Conservation (phyloP, 2,888 invertebrate species). For the Eugnorisma glareosa region DNA sequence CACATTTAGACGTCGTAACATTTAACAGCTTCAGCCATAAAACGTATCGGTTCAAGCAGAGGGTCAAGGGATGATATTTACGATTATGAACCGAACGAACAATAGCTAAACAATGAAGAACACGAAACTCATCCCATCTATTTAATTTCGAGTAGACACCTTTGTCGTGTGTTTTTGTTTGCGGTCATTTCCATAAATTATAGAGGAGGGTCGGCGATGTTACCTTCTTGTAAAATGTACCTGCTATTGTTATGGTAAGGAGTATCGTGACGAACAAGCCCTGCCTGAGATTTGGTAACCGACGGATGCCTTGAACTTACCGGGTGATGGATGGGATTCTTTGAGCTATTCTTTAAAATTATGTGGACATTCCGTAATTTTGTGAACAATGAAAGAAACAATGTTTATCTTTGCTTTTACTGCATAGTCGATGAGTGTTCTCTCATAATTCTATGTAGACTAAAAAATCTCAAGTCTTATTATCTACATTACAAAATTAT, state of each 20-base stretch:
- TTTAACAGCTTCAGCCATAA: slow-evolving; percentile 68
- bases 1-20: slow-evolving; percentile 58
- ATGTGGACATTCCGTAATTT: slow-evolving; percentile 17
- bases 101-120: slow-evolving; percentile 85
- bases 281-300: slow-evolving; percentile 83
- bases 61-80: slow-evolving; percentile 84
- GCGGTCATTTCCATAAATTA: slow-evolving; percentile 90
- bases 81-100: slow-evolving; percentile 80
- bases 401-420: slow-evolving; percentile 5
- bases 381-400: no score
- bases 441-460: not conserved
- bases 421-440: not conserved
- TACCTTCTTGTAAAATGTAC: slow-evolving; percentile 78
- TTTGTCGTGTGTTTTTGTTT: slow-evolving; percentile 89
- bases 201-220: slow-evolving; percentile 79
- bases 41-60: slow-evolving; percentile 64
- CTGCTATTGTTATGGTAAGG: slow-evolving; percentile 89
- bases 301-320: slow-evolving; percentile 60
- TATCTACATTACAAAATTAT: no score
- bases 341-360: slow-evolving; percentile 43
- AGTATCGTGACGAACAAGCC: slow-evolving; percentile 83
- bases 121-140: slow-evolving; percentile 87
- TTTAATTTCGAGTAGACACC: slow-evolving; percentile 90
- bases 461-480: no score
- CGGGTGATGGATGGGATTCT: slow-evolving; percentile 63